These are phyloP conservation scores for Symphodus melops DNA, from an alignment of 2,113 vertebrate species.

Conservation along the genomic window DNA sequence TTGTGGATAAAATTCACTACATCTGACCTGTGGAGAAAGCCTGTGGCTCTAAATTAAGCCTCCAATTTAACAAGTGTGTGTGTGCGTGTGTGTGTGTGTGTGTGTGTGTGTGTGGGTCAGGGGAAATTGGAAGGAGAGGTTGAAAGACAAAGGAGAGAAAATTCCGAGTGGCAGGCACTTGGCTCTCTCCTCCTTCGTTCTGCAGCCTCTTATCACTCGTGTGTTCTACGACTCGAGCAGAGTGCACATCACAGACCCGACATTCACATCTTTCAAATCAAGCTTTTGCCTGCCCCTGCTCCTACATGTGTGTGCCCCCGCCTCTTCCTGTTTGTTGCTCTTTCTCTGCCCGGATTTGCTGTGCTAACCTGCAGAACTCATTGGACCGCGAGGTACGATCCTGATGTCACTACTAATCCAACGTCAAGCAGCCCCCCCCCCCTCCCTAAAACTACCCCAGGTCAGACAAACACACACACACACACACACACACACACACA, in stretches of 20 bases:
- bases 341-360: constrained; percentile 35
- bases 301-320: constrained; percentile 57
- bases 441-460: constrained; percentile 57
- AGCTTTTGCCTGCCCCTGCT: constrained; percentile 51
- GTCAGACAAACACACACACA: constrained; percentile 51
- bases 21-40: constrained; percentile 69
- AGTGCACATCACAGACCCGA: constrained; percentile 62
- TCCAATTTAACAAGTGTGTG: constrained; percentile 65
- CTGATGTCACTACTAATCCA: constrained; percentile 75
- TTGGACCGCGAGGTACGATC: constrained; percentile 67
- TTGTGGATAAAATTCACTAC: constrained; percentile 63
- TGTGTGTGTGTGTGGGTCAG: not conserved
- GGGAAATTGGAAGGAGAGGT: not conserved
- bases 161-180: constrained; percentile 31
- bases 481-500: not conserved
- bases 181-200: constrained; percentile 19
- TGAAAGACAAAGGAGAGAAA: constrained; percentile 2
- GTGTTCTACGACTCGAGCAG: constrained; percentile 23
- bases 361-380: constrained; percentile 60
- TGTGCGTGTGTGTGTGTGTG: constrained; percentile 26
- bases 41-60: constrained; percentile 63
- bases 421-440: constrained; percentile 36
- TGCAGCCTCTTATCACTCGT: constrained; percentile 17
- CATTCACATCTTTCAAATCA: constrained; percentile 67
- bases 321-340: constrained; percentile 4